Evolutionary conservation across 2,113 vertebrate genomes (phyloP).

Genomic region (Laticauda colubrina): DNA sequence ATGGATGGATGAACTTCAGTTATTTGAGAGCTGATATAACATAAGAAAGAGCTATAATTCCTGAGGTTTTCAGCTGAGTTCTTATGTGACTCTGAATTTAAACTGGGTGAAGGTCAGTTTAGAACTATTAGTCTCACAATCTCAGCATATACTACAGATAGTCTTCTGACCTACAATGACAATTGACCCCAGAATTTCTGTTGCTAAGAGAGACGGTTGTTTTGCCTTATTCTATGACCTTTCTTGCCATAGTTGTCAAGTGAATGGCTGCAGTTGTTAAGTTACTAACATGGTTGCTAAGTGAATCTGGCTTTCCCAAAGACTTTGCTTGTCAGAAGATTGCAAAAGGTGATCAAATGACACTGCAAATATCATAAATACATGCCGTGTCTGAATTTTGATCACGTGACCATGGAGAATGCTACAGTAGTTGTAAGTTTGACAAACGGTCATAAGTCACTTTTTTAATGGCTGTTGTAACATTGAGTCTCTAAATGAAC

Average conservation of each 20-base stretch:
- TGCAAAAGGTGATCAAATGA: neutral
- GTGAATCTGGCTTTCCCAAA: neutral
- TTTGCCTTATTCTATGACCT: neutral
- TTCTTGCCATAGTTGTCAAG: neutral
- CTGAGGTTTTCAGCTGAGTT: neutral
- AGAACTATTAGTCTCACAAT: neutral
- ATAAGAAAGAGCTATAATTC: neutral
- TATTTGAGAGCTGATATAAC: neutral
- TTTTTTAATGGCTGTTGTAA: neutral
- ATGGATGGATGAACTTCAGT: neutral
- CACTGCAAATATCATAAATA: neutral
- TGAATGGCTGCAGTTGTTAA: neutral
- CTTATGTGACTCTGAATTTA: neutral
- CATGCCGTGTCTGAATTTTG: neutral
- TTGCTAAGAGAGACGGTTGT: neutral
- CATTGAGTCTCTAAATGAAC: neutral
- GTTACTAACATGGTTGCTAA: neutral
- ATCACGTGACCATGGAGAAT: neutral
- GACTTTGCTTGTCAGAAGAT: neutral
- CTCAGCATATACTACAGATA: neutral
- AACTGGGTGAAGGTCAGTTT: neutral
- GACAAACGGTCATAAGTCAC: neutral
- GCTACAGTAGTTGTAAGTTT: neutral
- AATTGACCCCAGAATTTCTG: neutral
- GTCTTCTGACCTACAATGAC: neutral